phyloP scores from a whole-genome alignment of 1,140 invertebrate species.

The Chironomus tepperi region DNA sequence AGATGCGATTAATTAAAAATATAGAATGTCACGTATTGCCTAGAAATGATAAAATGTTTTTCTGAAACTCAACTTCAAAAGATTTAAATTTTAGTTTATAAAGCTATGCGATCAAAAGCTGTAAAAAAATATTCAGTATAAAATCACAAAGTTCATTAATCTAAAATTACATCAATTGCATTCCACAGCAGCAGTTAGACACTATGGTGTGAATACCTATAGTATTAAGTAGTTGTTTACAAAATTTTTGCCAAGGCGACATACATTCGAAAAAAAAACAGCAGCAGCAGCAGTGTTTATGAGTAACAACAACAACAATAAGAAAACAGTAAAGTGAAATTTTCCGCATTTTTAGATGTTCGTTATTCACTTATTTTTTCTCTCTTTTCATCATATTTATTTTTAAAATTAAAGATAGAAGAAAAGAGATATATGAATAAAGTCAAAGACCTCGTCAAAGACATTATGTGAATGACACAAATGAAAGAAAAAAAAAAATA shows the following conservation, averaged over 20 bases:
- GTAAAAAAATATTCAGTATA: too few relatives aligned
- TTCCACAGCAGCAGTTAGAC: neutral
- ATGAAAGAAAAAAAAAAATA: neutral
- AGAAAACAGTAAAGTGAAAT: neutral
- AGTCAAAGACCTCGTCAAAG: conserved; percentile 9
- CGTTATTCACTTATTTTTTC: neutral
- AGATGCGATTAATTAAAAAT: too few relatives aligned
- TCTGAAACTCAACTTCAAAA: too few relatives aligned
- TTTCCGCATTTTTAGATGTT: conserved; percentile 8
- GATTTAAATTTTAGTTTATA: too few relatives aligned
- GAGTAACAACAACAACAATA: neutral
- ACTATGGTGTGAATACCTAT: too few relatives aligned
- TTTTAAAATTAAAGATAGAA: neutral
- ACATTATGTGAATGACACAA: conserved; percentile 11
- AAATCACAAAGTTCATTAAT: neutral
- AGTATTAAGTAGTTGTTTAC: neutral
- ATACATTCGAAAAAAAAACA: neutral
- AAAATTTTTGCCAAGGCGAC: conserved; percentile 12
- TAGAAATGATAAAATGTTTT: too few relatives aligned
- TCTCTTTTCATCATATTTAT: too few relatives aligned
- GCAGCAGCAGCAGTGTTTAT: neutral
- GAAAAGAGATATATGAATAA: neutral
- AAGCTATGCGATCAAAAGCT: too few relatives aligned
- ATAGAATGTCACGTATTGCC: too few relatives aligned
- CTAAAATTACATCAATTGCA: neutral